phyloP scores from a whole-genome alignment of 1,140 invertebrate genomes.

The Maconellicoccus hirsutus region DNA sequence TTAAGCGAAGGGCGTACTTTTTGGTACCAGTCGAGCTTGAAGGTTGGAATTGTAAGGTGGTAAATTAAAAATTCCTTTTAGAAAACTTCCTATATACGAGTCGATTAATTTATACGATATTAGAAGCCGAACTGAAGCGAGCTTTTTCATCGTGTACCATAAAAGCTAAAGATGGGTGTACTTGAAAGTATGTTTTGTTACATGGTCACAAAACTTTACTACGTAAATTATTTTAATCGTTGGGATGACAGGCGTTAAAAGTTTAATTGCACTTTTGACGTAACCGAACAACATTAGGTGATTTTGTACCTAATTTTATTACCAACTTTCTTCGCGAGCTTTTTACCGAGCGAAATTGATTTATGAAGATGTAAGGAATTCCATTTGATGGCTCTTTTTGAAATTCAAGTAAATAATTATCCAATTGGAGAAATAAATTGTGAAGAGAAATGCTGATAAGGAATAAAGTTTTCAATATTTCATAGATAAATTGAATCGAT shows the following conservation, averaged over 20 bases:
- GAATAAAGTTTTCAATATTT: not conserved
- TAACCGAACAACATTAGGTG: not conserved
- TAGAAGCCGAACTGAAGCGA: not conserved
- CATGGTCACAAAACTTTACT: not conserved
- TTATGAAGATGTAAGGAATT: too few relatives aligned
- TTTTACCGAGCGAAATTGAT: too few relatives aligned
- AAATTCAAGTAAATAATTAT: not conserved
- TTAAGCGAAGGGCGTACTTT: not conserved
- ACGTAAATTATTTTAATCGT: not conserved
- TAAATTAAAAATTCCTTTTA: slow-evolving; percentile 1
- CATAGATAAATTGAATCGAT: not conserved
- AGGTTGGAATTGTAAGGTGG: not conserved
- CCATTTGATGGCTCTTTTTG: too few relatives aligned
- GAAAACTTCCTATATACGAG: not conserved
- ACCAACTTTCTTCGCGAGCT: too few relatives aligned
- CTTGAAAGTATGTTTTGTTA: not conserved
- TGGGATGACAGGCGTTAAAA: not conserved
- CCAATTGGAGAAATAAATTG: not conserved
- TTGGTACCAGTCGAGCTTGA: not conserved
- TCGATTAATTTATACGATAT: not conserved
- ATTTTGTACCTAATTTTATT: not conserved
- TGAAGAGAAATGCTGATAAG: not conserved
- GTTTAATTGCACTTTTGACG: not conserved
- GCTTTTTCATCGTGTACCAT: not conserved
- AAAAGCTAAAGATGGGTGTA: not conserved